phyloP scores from a whole-genome alignment of 2,797 vertebrate species.

The Dicrostonyx torquatus region DNA sequence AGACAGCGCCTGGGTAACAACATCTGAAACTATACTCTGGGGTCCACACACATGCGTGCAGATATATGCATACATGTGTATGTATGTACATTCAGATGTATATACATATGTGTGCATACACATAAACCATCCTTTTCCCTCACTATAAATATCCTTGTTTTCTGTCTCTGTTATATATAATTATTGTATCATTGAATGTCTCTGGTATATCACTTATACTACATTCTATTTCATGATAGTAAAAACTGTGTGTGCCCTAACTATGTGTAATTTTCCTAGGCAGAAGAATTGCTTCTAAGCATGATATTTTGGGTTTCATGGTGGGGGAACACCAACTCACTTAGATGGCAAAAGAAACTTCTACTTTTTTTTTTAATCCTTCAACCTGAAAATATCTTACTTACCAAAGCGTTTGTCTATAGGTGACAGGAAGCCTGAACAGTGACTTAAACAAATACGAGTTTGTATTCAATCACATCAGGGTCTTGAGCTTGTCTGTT shows the following conservation, averaged over 20 bases:
- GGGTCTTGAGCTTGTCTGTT: not conserved
- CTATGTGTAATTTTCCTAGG: constrained; percentile 5
- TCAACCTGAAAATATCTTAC: not conserved
- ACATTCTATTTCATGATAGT: constrained; percentile 1
- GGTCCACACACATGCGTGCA: not conserved
- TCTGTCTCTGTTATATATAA: not conserved
- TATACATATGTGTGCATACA: not conserved
- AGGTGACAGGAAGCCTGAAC: not conserved
- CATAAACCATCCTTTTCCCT: not conserved
- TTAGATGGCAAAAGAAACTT: not conserved
- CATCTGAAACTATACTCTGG: not conserved
- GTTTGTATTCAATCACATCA: not conserved
- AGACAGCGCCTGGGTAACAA: not conserved
- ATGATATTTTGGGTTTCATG: not conserved
- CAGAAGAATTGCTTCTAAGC: not conserved
- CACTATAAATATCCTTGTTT: not conserved
- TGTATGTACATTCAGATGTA: no score
- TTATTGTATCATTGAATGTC: not conserved
- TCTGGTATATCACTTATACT: not conserved
- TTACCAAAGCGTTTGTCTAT: not conserved
- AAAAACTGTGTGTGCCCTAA: not conserved
- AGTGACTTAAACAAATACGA: not conserved
- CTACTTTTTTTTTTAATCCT: not conserved
- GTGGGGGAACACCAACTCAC: not conserved
- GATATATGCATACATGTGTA: no score